Conservation (phyloP, 2,113 vertebrate species). For the Rousettus leschenaultii region DNA sequence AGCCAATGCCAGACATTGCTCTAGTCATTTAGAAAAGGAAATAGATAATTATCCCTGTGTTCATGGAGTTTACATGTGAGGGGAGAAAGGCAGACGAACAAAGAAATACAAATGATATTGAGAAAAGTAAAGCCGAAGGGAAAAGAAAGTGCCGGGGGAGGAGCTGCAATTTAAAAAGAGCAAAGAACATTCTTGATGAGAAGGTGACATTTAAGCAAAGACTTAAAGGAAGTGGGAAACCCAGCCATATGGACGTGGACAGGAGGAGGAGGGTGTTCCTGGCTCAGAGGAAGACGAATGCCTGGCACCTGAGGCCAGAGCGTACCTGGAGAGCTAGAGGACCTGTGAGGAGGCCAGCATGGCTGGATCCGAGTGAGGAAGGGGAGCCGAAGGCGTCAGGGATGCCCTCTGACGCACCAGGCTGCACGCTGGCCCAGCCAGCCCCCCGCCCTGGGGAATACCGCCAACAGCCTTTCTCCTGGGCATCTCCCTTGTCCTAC, state of each 20-base stretch:
- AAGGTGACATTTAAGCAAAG: background rate
- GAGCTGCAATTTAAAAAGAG: background rate
- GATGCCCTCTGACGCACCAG: fast-evolving
- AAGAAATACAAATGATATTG: background rate
- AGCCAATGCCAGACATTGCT: background rate
- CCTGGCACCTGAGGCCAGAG: too few relatives aligned
- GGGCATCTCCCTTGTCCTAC: background rate
- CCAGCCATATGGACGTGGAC: fast-evolving
- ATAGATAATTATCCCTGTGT: background rate
- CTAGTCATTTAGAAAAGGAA: background rate
- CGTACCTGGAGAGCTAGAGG: fast-evolving
- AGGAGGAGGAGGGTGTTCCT: background rate
- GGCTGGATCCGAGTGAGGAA: background rate
- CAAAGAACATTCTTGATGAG: background rate
- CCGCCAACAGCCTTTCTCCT: fast-evolving
- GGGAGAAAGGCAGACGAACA: background rate
- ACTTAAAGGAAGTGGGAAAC: background rate
- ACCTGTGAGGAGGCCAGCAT: background rate
- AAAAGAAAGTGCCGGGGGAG: too few relatives aligned
- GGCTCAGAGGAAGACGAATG: fast-evolving
- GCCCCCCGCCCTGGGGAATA: background rate
- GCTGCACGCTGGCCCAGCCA: fast-evolving
- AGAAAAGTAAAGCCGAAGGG: background rate
- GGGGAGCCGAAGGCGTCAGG: fast-evolving
- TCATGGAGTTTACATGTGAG: background rate